Evolutionary conservation across 2,797 vertebrate genomes (phyloP), one percentile per base, ranked within the genome.

Genomic region (Mus spretus): DNA sequence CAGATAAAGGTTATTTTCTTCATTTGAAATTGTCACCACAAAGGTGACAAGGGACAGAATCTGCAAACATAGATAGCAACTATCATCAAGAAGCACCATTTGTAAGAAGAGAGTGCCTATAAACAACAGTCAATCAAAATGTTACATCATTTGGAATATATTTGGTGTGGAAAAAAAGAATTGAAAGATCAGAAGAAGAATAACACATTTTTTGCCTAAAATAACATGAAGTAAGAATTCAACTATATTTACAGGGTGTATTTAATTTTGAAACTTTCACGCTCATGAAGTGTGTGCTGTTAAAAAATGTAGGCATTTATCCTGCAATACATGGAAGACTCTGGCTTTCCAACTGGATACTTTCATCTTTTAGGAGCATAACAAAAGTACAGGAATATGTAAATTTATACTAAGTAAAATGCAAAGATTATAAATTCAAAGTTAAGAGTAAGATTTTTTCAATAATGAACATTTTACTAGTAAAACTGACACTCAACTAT

Each of bases 1-100:
- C 65, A 91, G 93, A 96, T 95, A 96, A 97, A 97, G 82, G 93
- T 97, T 22, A 97, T 70, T 40, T 89, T 91, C 94, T 95, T 75
- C 17, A 94, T 93, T 96, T 95, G 79, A 34, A 97, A 96, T 65
- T 96, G 57, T 94, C 96, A 91, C 59, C 95, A 34, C 47, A 91
- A 84, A 95, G 95, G 92, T 96, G 90, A 93, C 74, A 34, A 26
- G 31, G 70, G 31, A 74, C 37, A 84, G 44, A 57, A 13, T 20
- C 67, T 96, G 74, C n/a, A 84, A 92, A 57, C 6, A 96, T 65
- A 90, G 93, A 93, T 70, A 97, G 85, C 19, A 97, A 81, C 75
- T 90, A 8, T 53, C 55, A 40, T 94, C 59, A 94, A 63, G 50
- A 91, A 79, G 55, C 47, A 91, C 75, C 79, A 57, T 82, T 96